Conservation (phyloP, 2,113 vertebrate species). For the Strix uralensis region DNA sequence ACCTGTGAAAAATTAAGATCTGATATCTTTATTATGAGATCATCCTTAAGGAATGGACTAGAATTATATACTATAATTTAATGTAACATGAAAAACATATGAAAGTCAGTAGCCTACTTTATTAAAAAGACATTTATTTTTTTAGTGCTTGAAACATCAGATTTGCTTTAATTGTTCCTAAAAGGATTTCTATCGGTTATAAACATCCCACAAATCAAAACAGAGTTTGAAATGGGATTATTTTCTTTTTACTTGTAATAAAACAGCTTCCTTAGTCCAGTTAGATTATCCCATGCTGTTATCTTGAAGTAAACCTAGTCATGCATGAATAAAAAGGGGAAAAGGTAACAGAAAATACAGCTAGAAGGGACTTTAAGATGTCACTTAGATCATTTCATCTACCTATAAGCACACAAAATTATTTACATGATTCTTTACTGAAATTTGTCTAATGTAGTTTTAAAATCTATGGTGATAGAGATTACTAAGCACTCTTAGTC, state of each 20-base stretch:
- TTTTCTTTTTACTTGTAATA: background rate
- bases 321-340: background rate
- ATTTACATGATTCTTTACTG: background rate
- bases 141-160: background rate
- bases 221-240: background rate
- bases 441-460: background rate
- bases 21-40: background rate
- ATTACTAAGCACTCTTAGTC: background rate
- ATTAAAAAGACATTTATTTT: background rate
- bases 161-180: conserved; percentile 22
- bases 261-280: background rate
- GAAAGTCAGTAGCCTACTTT: background rate
- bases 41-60: background rate
- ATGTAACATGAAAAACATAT: background rate
- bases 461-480: background rate
- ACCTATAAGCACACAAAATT: background rate
- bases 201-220: background rate
- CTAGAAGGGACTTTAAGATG: background rate
- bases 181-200: background rate
- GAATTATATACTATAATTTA: background rate
- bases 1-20: background rate
- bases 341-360: background rate
- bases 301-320: background rate
- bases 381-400: background rate
- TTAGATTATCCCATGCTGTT: background rate